Percentiles rank a stretch among this genome's conserved stretches.
Conservation (phyloP, 2,797 vertebrate genomes). For the Premnoplex brunnescens region DNA sequence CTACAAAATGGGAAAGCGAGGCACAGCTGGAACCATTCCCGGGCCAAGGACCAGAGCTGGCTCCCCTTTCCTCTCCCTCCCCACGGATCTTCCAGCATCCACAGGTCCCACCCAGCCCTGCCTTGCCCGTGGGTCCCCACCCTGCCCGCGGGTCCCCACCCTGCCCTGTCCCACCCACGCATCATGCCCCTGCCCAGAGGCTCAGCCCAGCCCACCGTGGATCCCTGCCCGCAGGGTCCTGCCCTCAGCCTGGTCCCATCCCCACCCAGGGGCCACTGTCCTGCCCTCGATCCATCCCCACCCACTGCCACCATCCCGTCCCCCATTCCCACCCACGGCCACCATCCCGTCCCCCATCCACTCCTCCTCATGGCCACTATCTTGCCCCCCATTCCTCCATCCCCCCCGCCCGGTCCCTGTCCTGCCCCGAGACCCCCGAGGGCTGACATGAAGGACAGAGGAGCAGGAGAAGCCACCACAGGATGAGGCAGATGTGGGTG, state of each 20-base stretch:
- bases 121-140: neutral
- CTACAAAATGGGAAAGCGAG: neutral
- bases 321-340: neutral
- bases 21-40: neutral
- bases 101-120: slow-evolving; percentile 4
- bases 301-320: neutral
- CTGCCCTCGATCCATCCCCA: neutral
- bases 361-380: neutral
- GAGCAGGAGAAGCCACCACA: neutral
- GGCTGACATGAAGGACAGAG: neutral
- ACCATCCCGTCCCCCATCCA: neutral
- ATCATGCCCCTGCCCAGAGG: neutral
- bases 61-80: neutral
- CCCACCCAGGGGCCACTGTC: neutral
- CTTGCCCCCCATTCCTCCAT: neutral
- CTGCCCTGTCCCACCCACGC: slow-evolving; percentile 3
- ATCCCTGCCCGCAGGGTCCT: neutral
- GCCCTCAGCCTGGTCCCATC: neutral
- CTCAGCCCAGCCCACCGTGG: neutral
- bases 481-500: slow-evolving; percentile 72
- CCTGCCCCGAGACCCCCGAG: neutral
- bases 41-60: neutral
- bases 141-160: neutral
- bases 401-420: neutral
- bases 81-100: neutral